Base-by-base conservation (phyloP, 2,888 invertebrate genomes). In the Drosophila sordidapex region DNA sequence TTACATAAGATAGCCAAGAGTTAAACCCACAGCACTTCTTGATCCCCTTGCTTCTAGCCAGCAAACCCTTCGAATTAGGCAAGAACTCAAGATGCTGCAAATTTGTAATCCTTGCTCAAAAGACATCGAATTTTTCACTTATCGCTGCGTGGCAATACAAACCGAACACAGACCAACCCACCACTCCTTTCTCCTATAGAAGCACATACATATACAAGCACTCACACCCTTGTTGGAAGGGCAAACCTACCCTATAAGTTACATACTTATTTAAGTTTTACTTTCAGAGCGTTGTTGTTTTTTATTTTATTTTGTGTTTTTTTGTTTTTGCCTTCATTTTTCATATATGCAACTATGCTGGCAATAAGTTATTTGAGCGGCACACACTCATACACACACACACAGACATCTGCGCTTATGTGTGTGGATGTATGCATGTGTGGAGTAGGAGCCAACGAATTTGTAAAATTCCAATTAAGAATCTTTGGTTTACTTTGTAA, bases 391-490 rank as follows among this genome's bases (percentile, higher is more conserved):
- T 53, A 49, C 15, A 43, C 29, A 52, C 25, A 51, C 8, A 36
- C 48, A 43, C n/a, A 43, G 21, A 4, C 25, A 46, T 15, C 15
- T 25, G 21, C 13, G 21, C 13, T 11, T 25, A 25, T 25, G 46
- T 46, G 46, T 27, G 10, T n/a, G n/a, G 35, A 27, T 54, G 36
- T 56, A n/a, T 21, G n/a, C n/a, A 43, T 21, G 15, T 48, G 29
- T 36, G 18, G 59, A 67, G 69, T 51, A 66, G 78, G 81, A 84
- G 75, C 76, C 79, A 89, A 83, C 86, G 76, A 89, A 88, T 87
- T 87, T 89, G 90, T 89, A 83, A 90, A 90, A 89, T 87, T 90
- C 90, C 90, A 89, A 90, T 89, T 89, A 89, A 90, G 85, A 89
- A 89, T 90, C 90, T 90, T 85, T 79, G 82, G 89, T 90, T 90